phyloP scores from a whole-genome alignment of 2,888 invertebrate genomes.

The Adela reaumurella region DNA sequence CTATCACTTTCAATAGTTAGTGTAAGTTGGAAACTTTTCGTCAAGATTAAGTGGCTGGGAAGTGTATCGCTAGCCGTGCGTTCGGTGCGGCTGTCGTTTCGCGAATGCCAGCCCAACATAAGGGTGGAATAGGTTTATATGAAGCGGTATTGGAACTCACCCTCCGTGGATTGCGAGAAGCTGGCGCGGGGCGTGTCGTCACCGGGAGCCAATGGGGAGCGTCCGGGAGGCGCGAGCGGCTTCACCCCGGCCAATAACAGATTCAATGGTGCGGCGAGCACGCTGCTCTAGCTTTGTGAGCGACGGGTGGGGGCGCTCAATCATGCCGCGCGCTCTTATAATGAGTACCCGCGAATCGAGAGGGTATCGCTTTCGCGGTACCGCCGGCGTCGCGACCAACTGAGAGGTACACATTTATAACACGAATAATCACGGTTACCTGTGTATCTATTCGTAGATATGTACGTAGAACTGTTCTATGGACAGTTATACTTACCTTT shows the following conservation, averaged over 20 bases:
- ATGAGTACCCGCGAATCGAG: constrained; percentile 53
- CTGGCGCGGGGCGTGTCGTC: constrained; percentile 33
- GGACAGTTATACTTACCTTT: too few relatives aligned
- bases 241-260: constrained; percentile 31
- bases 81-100: constrained; percentile 33
- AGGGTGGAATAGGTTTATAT: constrained; percentile 51
- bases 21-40: constrained; percentile 31
- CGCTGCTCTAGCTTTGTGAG: constrained; percentile 6
- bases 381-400: too few relatives aligned
- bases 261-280: constrained; percentile 12
- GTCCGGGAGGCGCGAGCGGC: constrained; percentile 37
- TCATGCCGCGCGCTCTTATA: constrained; percentile 54
- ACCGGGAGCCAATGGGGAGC: constrained; percentile 29
- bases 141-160: constrained; percentile 46
- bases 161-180: constrained; percentile 24
- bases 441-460: too few relatives aligned
- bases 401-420: too few relatives aligned
- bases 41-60: too few relatives aligned
- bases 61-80: constrained; percentile 37
- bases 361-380: constrained; percentile 51
- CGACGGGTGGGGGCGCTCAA: constrained; percentile 36
- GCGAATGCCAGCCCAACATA: constrained; percentile 46
- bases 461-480: too few relatives aligned
- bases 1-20: constrained; percentile 24
- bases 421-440: too few relatives aligned